A percentile compares a stretch with the other conserved stretches of the same genome.
These are phyloP conservation scores for Columbina picui DNA, from an alignment of 2,113 vertebrate species.

Conservation along the genomic window DNA sequence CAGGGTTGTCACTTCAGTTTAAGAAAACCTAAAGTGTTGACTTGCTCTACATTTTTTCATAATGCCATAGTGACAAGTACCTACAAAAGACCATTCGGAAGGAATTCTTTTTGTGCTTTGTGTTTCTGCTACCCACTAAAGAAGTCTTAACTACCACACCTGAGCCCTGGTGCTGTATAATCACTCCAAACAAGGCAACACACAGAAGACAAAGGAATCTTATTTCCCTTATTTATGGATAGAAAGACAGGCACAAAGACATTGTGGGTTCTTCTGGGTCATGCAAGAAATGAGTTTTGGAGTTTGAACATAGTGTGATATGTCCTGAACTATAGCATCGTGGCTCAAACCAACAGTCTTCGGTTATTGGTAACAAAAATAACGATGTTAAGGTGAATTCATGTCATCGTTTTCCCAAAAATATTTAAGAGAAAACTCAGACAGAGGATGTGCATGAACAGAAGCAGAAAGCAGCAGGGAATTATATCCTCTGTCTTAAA, in stretches of 20 bases:
- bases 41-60: neutral
- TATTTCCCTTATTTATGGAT: neutral
- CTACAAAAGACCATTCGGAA: neutral
- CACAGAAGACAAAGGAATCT: neutral
- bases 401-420: neutral
- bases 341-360: neutral
- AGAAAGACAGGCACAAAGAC: neutral
- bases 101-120: neutral
- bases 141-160: neutral
- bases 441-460: neutral
- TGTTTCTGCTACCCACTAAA: neutral
- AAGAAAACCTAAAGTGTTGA: neutral
- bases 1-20: neutral
- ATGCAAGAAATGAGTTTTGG: neutral
- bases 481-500: neutral
- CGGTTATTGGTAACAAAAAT: neutral
- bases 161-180: neutral
- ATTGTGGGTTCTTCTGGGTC: neutral
- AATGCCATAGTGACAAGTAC: neutral
- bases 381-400: neutral
- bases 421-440: neutral
- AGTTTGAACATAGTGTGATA: neutral
- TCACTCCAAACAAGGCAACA: neutral
- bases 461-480: neutral
- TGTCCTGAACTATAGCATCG: neutral